Conservation (phyloP, 64 coral and sea anemone genomes). For the Montipora capricornis region DNA sequence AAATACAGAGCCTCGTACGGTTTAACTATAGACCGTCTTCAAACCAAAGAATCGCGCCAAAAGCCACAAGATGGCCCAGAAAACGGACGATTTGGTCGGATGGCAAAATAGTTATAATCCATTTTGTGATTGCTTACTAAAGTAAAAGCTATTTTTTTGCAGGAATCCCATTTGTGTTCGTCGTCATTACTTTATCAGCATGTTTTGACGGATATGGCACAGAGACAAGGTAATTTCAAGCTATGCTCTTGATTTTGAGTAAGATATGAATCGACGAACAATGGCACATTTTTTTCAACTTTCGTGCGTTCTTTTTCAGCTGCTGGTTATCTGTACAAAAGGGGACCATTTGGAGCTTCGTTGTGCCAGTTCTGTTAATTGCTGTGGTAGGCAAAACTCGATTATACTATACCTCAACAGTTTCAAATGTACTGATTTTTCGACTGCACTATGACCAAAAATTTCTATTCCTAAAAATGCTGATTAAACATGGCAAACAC, state of each 20-base stretch:
- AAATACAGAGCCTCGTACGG: no score
- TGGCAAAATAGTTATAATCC: no score
- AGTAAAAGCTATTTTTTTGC: not conserved
- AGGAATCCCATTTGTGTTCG: slow-evolving; percentile 85
- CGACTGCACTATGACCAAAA: not conserved
- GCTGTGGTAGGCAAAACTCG: slow-evolving; percentile 50
- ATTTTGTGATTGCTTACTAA: no score
- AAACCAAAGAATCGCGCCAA: no score
- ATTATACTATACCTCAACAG: not conserved
- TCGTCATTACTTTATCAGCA: slow-evolving; percentile 84
- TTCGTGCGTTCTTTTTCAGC: slow-evolving; percentile 35
- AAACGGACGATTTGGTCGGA: no score
- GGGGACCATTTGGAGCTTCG: slow-evolving; percentile 94
- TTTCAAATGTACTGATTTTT: not conserved
- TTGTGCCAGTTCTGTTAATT: slow-evolving; percentile 80
- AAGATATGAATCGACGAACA: no score
- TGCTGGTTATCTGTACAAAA: slow-evolving; percentile 92
- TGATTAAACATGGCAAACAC: no score
- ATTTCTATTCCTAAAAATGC: no score
- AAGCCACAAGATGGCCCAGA: no score
- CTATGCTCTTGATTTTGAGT: no score
- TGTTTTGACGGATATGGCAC: slow-evolving; percentile 94
- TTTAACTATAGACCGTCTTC: no score
- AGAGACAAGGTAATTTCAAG: slow-evolving; percentile 38
- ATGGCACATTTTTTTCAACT: no score